Conservation (phyloP, 2,113 vertebrate species). For the Fulica atra region DNA sequence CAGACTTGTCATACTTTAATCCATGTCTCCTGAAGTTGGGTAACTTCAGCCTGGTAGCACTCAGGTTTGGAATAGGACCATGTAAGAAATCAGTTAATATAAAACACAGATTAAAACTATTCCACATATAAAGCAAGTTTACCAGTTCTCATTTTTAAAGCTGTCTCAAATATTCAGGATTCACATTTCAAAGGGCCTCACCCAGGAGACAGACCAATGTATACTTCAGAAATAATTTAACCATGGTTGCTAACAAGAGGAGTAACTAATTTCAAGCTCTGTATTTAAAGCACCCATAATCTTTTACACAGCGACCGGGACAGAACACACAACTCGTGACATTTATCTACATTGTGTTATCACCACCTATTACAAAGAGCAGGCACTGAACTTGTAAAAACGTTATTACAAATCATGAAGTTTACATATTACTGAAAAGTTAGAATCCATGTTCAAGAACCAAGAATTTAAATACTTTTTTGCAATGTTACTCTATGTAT, state of each 20-base stretch:
- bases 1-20: background rate
- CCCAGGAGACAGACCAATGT: background rate
- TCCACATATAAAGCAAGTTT: background rate
- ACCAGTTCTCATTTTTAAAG: background rate
- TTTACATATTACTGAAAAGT: constrained; percentile 12
- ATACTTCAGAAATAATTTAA: background rate
- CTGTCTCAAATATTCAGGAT: background rate
- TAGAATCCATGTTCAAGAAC: constrained; percentile 12
- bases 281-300: constrained; percentile 21
- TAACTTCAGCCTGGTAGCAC: background rate
- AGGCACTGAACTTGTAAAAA: constrained; percentile 32
- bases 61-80: background rate
- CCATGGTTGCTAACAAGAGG: background rate
- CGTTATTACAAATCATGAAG: constrained; percentile 9
- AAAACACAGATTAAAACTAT: background rate
- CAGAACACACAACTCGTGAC: background rate
- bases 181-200: background rate
- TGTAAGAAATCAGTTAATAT: background rate
- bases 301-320: background rate
- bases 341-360: constrained; percentile 40
- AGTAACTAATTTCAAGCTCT: constrained; percentile 47
- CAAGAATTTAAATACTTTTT: background rate
- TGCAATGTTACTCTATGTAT: background rate
- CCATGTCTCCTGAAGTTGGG: background rate
- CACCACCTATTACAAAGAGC: constrained; percentile 22